Percentiles rank a stretch among this genome's conserved stretches.
These are phyloP conservation scores for Seladonia tumulorum DNA, from an alignment of 2,888 invertebrate species.

Conservation along the genomic window DNA sequence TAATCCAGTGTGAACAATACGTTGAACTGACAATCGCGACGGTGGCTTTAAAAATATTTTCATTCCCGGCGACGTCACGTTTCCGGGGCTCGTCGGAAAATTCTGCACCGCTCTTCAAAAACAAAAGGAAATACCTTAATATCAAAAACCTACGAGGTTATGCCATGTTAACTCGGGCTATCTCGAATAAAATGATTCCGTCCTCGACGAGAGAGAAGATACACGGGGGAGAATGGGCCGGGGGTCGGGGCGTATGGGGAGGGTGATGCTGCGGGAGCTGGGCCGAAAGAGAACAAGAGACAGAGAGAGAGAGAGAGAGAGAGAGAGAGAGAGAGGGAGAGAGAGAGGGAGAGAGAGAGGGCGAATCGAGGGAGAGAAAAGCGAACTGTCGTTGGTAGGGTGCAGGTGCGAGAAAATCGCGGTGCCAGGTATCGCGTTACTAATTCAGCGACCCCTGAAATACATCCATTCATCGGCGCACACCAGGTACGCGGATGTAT, in stretches of 20 bases:
- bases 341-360: background rate
- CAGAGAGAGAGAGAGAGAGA: background rate
- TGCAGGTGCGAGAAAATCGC: slow-evolving; percentile 63
- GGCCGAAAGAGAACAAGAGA: background rate
- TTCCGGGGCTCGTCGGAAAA: slow-evolving; percentile 26
- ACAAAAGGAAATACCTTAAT: slow-evolving; percentile 47
- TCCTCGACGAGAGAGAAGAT: slow-evolving; percentile 16
- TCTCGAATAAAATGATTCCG: slow-evolving; percentile 50
- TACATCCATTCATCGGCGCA: slow-evolving; percentile 74
- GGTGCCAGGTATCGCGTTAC: slow-evolving; percentile 72
- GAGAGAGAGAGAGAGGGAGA: background rate
- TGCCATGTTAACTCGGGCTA: slow-evolving; percentile 53
- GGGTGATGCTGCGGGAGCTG: background rate
- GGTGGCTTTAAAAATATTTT: slow-evolving; percentile 44
- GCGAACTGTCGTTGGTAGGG: slow-evolving; percentile 36
- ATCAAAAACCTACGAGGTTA: slow-evolving; percentile 55
- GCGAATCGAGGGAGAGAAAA: background rate
- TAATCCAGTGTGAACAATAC: slow-evolving; percentile 41
- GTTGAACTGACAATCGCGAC: slow-evolving; percentile 22
- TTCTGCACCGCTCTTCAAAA: slow-evolving; percentile 48
- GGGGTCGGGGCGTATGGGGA: slow-evolving; percentile 20
- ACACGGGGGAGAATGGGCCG: background rate
- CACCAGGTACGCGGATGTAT: slow-evolving; percentile 61
- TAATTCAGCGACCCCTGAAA: slow-evolving; percentile 76
- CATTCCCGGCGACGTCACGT: slow-evolving; percentile 13